Conservation (phyloP, 2,888 invertebrate genomes). For the Auanema sp. region DNA sequence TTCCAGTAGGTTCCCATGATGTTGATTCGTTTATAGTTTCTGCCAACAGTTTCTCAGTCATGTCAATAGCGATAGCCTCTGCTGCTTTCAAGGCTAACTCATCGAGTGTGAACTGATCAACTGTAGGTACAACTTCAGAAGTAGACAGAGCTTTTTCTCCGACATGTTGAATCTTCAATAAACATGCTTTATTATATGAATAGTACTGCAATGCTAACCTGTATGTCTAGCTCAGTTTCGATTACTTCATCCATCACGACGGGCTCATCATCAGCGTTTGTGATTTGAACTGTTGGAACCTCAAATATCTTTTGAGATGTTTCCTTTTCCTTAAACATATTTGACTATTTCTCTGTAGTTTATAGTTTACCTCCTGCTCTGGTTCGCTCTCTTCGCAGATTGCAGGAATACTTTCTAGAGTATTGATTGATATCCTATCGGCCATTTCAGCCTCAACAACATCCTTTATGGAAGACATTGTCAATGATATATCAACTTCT, state of each 20-base stretch:
- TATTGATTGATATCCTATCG: slow-evolving; percentile 15
- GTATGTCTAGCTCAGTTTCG: too few relatives aligned
- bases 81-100: slow-evolving; percentile 5
- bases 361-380: not conserved
- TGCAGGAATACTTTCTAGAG: slow-evolving; percentile 19
- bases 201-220: too few relatives aligned
- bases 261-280: too few relatives aligned
- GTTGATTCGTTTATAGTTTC: slow-evolving; percentile 6
- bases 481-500: slow-evolving; percentile 38
- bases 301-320: not conserved
- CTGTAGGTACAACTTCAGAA: too few relatives aligned
- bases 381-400: slow-evolving; percentile 9
- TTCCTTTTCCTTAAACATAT: not conserved
- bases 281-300: too few relatives aligned
- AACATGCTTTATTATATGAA: too few relatives aligned
- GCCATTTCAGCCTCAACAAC: slow-evolving; percentile 20
- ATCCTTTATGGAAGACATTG: slow-evolving; percentile 19
- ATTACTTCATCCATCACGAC: too few relatives aligned
- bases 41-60: slow-evolving; percentile 7
- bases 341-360: not conserved
- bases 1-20: not conserved
- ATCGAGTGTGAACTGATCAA: not conserved
- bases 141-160: too few relatives aligned
- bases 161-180: too few relatives aligned
- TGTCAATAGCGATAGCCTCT: slow-evolving; percentile 2